Base-by-base conservation (phyloP, 92 coral and sea anemone genomes). In the Phenganax stokvisi region DNA sequence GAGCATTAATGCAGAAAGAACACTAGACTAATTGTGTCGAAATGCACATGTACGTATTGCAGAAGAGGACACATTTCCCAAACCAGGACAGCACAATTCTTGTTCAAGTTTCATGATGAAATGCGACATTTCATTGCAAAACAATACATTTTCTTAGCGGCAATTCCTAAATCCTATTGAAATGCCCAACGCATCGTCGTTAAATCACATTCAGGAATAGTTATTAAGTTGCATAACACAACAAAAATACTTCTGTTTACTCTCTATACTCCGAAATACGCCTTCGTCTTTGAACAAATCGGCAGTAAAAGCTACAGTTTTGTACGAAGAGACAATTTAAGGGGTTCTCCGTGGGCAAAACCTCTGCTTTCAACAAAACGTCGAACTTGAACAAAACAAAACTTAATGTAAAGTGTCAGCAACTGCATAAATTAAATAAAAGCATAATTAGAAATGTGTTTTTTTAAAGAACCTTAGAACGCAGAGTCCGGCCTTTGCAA, bases 351-450 rank as follows among this genome's bases (percentile, higher is more conserved):
- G 47, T 37, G 47, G 47, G 47, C 47, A 37, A 37, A 37, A 37
- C 2, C 47, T 20, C 10, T 13, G 31, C 70, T 20, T 64, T 64
- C 0, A 11, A 44, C 70, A 64, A 8, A 64, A 64, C 20, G 17
- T 25, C 12, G 47, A 64, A 28, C 37, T 37, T 5, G 47, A 30
- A 30, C 37, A 64, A 64, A 20, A 68, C 47, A 68, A 53, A 68
- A 68, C 29, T 12, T 30, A 8, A 68, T 9, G 12, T 25, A 15
- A 28, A 15, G 47, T 30, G 73, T 68, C 73, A 61, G 67, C 67
- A 68, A 68, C 52, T 68, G 73, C n/a, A 68, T 68, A 68, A 68
- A 68, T 68, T 68, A 37, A 37, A 37, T 37, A 37, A 37, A 12
- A 68, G 53, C 31, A 68, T 6, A 68, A 68, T 30, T 68, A 68